Base-by-base conservation (phyloP, 2,888 invertebrate genomes). In the Phrixothrix hirtus region DNA sequence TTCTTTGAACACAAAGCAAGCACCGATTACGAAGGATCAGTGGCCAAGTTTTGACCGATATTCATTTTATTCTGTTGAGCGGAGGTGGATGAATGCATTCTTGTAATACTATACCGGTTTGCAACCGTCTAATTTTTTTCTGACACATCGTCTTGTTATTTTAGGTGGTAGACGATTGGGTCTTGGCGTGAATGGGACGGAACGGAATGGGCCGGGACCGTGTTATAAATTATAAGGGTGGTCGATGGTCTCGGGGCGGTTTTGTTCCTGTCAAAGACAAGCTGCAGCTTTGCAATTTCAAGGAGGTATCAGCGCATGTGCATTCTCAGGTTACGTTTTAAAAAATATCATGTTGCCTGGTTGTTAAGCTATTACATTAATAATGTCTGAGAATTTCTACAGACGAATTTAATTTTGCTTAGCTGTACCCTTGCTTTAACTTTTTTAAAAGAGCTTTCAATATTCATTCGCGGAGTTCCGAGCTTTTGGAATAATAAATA, bases 181-280 rank as follows among this genome's bases (percentile, higher is more conserved):
- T n/a, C n/a, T n/a, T n/a, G n/a, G n/a, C 21, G 51, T 45, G 51
- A 52, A 47, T 44, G 26, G 32, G 32, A 39, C 15, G 34, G 34
- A 43, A 21, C 37, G 37, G 31, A 30, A 34, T 36, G 41, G 49
- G 32, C 26, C 38, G 45, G 37, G 46, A 31, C 16, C 26, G 26
- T 9, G 53, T 38, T 58, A 57, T 60, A 60, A 62, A 60, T 62
- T 59, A 61, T 25, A 50, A 50, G 55, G 51, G 55, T 39, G 30
- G 42, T 30, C 36, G 26, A 41, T 34, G 39, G 52, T 46, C 54
- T 45, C 25, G 45, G 46, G 27, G 49, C 51, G 47, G 52, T 49
- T 42, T 42, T 52, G 42, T 12, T 29, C 30, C 37, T 44, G 43
- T 50, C 50, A 25, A 43, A 46, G 36, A 25, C 52, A 52, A 52